A percentile compares a stretch with the other conserved stretches of the same genome.
These are phyloP conservation scores for Dascyllus trimaculatus DNA, from an alignment of 2,113 vertebrate species.

Conservation along the genomic window DNA sequence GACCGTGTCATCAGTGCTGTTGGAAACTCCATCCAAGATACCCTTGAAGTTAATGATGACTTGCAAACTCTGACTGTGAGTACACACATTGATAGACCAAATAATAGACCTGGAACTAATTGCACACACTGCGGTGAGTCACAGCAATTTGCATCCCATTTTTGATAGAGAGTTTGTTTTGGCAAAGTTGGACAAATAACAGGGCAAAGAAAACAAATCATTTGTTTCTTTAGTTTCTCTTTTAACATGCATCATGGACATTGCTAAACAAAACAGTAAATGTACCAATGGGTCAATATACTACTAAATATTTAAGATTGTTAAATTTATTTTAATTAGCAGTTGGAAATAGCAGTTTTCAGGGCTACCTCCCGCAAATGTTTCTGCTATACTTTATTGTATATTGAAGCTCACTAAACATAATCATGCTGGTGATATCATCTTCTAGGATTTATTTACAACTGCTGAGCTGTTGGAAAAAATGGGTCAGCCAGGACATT, in stretches of 20 bases:
- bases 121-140: not conserved
- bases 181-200: not conserved
- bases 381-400: slow-evolving; percentile 5
- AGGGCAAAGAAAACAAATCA: not conserved
- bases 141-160: too few relatives aligned
- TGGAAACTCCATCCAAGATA: slow-evolving; percentile 90
- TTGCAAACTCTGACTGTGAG: slow-evolving; percentile 89
- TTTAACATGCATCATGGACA: too few relatives aligned
- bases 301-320: not conserved
- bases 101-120: not conserved
- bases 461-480: slow-evolving; percentile 87
- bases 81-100: not conserved
- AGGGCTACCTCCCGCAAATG: not conserved
- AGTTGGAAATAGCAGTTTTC: not conserved
- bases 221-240: too few relatives aligned
- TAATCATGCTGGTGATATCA: slow-evolving; percentile 10
- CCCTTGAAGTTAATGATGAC: slow-evolving; percentile 90
- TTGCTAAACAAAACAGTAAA: not conserved
- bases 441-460: slow-evolving; percentile 86
- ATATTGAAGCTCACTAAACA: slow-evolving; percentile 13
- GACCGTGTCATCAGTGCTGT: slow-evolving; percentile 93
- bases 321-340: not conserved
- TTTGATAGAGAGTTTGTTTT: not conserved
- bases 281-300: not conserved
- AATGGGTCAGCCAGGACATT: slow-evolving; percentile 91